phyloP scores from a whole-genome alignment of 2,797 vertebrate genomes.

The Scleropages formosus region DNA sequence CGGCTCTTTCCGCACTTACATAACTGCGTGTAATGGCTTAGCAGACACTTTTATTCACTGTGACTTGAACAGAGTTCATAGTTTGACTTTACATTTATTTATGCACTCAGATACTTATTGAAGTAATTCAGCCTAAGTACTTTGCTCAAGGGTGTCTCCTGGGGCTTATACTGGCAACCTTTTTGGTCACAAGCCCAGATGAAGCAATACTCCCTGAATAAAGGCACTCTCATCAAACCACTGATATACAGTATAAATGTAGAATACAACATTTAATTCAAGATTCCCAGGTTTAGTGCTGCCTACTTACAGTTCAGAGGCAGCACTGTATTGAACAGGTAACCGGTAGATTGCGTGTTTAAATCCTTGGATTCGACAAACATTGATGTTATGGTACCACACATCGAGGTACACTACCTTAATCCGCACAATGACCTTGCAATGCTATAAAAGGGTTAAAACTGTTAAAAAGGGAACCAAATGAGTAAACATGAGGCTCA shows the following conservation, averaged over 20 bases:
- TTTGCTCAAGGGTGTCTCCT: background rate
- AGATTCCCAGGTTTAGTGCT: too few species aligned
- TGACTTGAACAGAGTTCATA: background rate
- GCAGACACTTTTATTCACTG: background rate
- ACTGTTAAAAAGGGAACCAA: background rate
- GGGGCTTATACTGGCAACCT: background rate
- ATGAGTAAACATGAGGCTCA: background rate
- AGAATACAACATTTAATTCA: background rate
- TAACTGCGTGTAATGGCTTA: background rate
- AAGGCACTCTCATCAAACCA: background rate
- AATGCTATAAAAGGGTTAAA: constrained; percentile 6
- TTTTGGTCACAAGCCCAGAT: background rate
- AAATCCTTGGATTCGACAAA: background rate
- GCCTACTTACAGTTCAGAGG: too few species aligned
- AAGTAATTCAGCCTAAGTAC: background rate
- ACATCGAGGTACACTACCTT: background rate
- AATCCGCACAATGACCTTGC: background rate
- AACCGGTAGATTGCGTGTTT: constrained; percentile 2
- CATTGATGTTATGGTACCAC: background rate
- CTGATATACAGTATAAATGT: background rate
- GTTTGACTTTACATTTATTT: background rate
- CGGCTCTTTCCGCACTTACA: background rate
- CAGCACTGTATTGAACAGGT: background rate
- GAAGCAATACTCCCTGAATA: background rate
- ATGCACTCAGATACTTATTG: background rate